Percentiles rank a stretch among this genome's conserved stretches.
Evolutionary conservation across 1,140 invertebrate genomes (phyloP).

Genomic region (Eriosoma lanigerum): DNA sequence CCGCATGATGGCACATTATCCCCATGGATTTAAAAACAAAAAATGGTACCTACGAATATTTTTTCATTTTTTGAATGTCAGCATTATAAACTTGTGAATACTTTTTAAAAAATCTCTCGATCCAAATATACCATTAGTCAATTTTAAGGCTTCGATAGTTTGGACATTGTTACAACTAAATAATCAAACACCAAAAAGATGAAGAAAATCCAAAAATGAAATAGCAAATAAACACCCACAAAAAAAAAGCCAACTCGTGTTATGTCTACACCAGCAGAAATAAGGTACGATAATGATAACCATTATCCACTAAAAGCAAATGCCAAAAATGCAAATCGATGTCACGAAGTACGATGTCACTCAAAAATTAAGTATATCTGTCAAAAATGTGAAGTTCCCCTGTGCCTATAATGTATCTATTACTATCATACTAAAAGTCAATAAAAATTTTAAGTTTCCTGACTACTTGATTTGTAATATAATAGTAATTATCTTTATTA

Average conservation of each 20-base stretch:
- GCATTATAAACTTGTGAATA: constrained; percentile 55
- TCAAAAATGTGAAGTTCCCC: background rate
- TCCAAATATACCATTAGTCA: constrained; percentile 6
- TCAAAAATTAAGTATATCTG: background rate
- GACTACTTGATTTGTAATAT: too few species aligned
- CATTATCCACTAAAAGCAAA: background rate
- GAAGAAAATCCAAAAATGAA: background rate
- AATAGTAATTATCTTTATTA: background rate
- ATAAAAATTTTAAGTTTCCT: too few species aligned
- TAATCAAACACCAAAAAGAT: background rate
- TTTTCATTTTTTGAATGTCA: constrained; percentile 56
- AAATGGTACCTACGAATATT: constrained; percentile 56
- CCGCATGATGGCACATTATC: constrained; percentile 55
- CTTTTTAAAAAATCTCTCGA: constrained; percentile 48
- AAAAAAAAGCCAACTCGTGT: constrained; percentile 5
- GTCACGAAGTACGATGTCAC: background rate
- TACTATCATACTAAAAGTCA: background rate
- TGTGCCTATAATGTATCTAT: background rate
- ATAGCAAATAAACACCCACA: background rate
- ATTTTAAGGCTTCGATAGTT: constrained; percentile 7
- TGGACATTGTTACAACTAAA: background rate
- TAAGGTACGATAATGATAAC: background rate
- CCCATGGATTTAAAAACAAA: constrained; percentile 54
- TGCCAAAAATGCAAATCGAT: constrained; percentile 1
- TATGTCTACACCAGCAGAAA: background rate